phyloP scores from a whole-genome alignment of 2,113 vertebrate genomes.

The Triplophysa rosa region DNA sequence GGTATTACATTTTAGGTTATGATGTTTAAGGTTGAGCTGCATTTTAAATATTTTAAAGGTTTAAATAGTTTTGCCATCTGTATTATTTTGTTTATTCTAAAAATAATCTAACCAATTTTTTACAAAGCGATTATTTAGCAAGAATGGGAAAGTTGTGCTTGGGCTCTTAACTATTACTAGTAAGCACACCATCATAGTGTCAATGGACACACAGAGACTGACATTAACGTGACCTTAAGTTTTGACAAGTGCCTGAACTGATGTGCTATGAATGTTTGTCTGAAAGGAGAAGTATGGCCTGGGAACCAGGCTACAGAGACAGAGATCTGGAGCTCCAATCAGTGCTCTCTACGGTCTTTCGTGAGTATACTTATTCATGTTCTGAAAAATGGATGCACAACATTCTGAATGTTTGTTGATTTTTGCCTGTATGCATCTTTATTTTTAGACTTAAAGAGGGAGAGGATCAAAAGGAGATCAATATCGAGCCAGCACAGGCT shows the following conservation, averaged over 20 bases:
- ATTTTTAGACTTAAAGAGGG: conserved; percentile 89
- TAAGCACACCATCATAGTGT: not conserved
- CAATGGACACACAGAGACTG: too few relatives aligned
- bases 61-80: too few relatives aligned
- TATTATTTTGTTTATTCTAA: too few relatives aligned
- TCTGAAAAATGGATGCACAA: not conserved
- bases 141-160: not conserved
- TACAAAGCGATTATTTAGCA: not conserved
- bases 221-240: not conserved
- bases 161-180: not conserved
- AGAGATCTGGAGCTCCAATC: conserved; percentile 90
- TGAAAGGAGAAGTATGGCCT: conserved; percentile 94
- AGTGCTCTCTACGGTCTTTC: conserved; percentile 89
- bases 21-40: not conserved
- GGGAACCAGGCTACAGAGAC: conserved; percentile 91
- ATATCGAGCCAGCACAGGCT: conserved; percentile 90
- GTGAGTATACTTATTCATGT: conserved; percentile 77
- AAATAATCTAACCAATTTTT: not conserved
- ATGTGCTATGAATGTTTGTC: conserved; percentile 38
- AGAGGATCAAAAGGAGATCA: conserved; percentile 96
- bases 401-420: not conserved
- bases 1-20: not conserved
- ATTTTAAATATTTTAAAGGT: not conserved
- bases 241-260: not conserved
- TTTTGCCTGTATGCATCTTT: conserved; percentile 16